A percentile compares a stretch with the other conserved stretches of the same genome.
phyloP scores from a whole-genome alignment of 2,113 vertebrate species.

The Ia io region DNA sequence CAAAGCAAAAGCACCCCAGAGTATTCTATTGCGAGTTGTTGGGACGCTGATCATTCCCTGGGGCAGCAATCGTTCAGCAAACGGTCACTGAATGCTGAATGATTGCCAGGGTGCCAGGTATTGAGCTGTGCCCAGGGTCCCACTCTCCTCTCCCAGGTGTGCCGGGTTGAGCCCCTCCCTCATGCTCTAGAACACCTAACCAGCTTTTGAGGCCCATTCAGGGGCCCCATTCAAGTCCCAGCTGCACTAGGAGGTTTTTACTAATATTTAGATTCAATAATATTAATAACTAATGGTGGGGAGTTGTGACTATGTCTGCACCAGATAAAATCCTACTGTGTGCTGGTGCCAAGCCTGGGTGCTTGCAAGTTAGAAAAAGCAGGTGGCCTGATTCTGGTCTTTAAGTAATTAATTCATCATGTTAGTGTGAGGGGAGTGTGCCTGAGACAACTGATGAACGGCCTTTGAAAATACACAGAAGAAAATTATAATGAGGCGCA shows the following conservation, averaged over 20 bases:
- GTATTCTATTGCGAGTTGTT: accelerated
- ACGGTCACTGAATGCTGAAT: accelerated
- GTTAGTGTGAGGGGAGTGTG: too few species aligned
- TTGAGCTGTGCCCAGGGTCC: accelerated
- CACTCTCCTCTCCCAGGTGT: accelerated
- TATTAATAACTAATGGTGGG: neutral
- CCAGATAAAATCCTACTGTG: neutral
- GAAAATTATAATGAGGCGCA: neutral
- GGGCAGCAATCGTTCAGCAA: accelerated
- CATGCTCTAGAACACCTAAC: neutral
- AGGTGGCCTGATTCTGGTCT: neutral
- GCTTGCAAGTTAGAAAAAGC: neutral
- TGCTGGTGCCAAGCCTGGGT: too few species aligned
- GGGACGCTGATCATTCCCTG: neutral
- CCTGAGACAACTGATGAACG: neutral
- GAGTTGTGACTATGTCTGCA: neutral
- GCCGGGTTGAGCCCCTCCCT: neutral
- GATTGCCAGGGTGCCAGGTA: accelerated
- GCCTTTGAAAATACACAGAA: neutral
- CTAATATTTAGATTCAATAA: neutral
- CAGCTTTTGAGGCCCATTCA: neutral
- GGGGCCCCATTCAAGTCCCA: neutral
- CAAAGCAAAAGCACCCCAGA: neutral
- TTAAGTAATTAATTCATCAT: neutral
- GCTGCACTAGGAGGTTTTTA: neutral